Percentiles rank a stretch among this genome's conserved stretches.
Evolutionary conservation across 37 sponge, comb jelly and placozoan genomes (phyloP).

Genomic region (Eunapius fragilis): DNA sequence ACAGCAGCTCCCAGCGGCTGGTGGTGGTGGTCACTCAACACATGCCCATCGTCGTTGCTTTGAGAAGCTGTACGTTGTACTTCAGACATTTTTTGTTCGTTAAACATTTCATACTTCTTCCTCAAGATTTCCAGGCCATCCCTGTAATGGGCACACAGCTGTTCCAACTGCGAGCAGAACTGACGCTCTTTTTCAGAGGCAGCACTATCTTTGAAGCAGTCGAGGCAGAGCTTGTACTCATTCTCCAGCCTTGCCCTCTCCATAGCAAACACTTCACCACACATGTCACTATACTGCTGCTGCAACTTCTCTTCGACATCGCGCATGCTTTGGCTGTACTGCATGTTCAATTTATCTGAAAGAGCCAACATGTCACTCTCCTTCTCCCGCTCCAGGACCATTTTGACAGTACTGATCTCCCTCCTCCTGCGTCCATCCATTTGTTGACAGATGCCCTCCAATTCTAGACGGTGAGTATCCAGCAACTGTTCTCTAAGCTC

Average conservation of each 20-base stretch:
- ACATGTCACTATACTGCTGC: background rate
- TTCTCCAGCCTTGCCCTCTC: too few relatives aligned
- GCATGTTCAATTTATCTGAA: background rate
- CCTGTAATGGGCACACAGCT: background rate
- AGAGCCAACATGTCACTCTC: constrained; percentile 10
- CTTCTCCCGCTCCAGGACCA: constrained; percentile 4
- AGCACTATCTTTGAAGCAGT: too few relatives aligned
- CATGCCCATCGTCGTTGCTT: too few relatives aligned
- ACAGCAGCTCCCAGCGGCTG: too few relatives aligned
- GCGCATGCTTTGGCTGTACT: background rate
- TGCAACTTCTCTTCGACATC: background rate
- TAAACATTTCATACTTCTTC: background rate
- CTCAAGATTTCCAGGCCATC: background rate
- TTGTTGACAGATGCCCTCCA: background rate
- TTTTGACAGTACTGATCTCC: constrained; percentile 8
- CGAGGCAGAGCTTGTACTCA: too few relatives aligned
- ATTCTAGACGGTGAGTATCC: background rate
- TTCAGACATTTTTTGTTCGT: too few relatives aligned
- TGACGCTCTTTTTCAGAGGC: background rate
- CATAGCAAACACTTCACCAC: too few relatives aligned
- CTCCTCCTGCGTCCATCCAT: constrained; percentile 8
- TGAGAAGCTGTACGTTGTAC: too few relatives aligned
- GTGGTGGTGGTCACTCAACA: too few relatives aligned
- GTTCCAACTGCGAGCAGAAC: background rate
- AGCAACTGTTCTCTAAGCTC: background rate